Conservation (phyloP, 2,888 invertebrate species). For the Hirtodrosophila alboralis region DNA sequence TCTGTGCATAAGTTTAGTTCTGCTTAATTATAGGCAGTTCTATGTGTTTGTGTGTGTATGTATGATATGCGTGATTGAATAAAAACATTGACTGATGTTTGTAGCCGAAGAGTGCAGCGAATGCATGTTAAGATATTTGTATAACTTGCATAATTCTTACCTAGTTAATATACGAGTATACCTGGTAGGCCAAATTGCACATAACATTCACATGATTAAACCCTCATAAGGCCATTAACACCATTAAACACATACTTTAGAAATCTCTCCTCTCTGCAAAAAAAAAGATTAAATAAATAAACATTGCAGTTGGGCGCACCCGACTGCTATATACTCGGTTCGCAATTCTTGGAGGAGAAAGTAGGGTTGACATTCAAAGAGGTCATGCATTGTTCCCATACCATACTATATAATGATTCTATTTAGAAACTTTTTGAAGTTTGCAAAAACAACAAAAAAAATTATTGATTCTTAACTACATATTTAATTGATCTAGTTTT, state of each 20-base stretch:
- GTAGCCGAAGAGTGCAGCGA: slow-evolving; percentile 15
- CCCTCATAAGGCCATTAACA: slow-evolving; percentile 8
- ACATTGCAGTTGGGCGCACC: no score
- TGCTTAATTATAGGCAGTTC: neutral
- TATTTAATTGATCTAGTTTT: no score
- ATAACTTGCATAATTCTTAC: slow-evolving; percentile 24
- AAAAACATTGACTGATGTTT: slow-evolving; percentile 62
- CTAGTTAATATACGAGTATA: slow-evolving; percentile 52
- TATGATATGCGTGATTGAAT: slow-evolving; percentile 15
- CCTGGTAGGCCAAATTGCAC: slow-evolving; percentile 62
- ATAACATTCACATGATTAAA: slow-evolving; percentile 27
- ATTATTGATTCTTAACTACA: no score
- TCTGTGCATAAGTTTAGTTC: slow-evolving; percentile 2
- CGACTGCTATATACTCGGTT: no score
- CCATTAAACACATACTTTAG: slow-evolving; percentile 13
- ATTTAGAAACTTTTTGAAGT: no score
- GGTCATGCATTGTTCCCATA: no score
- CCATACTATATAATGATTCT: no score
- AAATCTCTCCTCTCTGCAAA: slow-evolving; percentile 18
- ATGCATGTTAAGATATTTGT: slow-evolving; percentile 11
- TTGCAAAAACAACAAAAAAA: no score
- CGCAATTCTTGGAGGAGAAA: no score
- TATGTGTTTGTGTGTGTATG: slow-evolving; percentile 4
- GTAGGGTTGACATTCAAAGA: no score
- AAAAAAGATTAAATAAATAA: neutral